Conservation (phyloP, 2,797 vertebrate genomes). For the Oryzias sinensis region DNA sequence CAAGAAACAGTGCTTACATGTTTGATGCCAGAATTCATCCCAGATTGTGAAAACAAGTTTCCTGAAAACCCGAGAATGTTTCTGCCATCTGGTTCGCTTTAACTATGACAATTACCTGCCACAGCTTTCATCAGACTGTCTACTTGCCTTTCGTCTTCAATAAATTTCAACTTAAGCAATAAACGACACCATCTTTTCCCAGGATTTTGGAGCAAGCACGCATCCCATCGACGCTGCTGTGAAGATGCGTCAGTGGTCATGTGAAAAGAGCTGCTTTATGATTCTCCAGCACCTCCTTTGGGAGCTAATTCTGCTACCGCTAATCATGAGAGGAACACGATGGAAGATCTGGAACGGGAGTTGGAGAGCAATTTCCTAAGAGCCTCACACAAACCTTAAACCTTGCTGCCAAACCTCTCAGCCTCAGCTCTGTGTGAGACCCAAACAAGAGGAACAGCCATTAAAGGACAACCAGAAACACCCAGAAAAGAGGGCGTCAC, state of each 20-base stretch:
- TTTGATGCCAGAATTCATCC: constrained; percentile 34
- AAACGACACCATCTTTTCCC: constrained; percentile 22
- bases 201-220: constrained; percentile 6
- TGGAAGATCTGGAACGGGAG: constrained; percentile 28
- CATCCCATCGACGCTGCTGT: constrained; percentile 6
- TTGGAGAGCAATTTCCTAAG: constrained; percentile 62
- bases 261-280: constrained; percentile 29
- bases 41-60: constrained; percentile 33
- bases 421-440: constrained; percentile 38
- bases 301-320: constrained; percentile 32
- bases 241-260: constrained; percentile 21
- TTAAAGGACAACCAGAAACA: constrained; percentile 53
- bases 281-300: constrained; percentile 30
- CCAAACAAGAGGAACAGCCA: constrained; percentile 44
- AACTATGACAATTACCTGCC: constrained; percentile 48
- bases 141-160: constrained; percentile 15
- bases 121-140: constrained; percentile 23
- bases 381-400: constrained; percentile 39
- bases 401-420: constrained; percentile 36
- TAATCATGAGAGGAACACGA: constrained; percentile 35
- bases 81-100: constrained; percentile 48
- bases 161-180: constrained; percentile 25
- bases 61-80: constrained; percentile 15
- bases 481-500: constrained; percentile 67
- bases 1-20: constrained; percentile 33